These are phyloP conservation scores for Orius insidiosus DNA, from an alignment of 1,140 invertebrate genomes.

Conservation along the genomic window DNA sequence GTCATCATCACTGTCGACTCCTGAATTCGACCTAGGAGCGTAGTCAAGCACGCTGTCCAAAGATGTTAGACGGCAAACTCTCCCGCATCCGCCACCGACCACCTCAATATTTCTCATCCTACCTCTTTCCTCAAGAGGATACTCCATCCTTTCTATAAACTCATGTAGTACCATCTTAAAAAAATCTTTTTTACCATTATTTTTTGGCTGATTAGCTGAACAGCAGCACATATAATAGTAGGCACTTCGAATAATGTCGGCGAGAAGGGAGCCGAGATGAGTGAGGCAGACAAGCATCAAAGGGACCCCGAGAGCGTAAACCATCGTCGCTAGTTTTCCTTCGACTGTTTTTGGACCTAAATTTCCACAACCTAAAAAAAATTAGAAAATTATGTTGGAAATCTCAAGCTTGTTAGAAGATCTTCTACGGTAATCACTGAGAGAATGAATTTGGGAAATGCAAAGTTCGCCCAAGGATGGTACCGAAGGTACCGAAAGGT, in stretches of 20 bases:
- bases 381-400: too few species aligned
- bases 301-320: slow-evolving; percentile 76
- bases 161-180: neutral
- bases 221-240: slow-evolving; percentile 46
- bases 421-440: too few species aligned
- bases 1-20: slow-evolving; percentile 5
- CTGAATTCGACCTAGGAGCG: neutral
- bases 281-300: slow-evolving; percentile 73
- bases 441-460: too few species aligned
- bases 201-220: neutral
- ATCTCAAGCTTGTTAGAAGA: neutral
- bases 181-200: neutral
- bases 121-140: slow-evolving; percentile 10
- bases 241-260: slow-evolving; percentile 48
- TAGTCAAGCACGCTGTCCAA: slow-evolving; percentile 14
- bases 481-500: too few species aligned
- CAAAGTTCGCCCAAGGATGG: too few species aligned
- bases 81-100: slow-evolving; percentile 16
- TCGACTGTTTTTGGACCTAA: slow-evolving; percentile 53
- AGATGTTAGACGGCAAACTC: slow-evolving; percentile 17
- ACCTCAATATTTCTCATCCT: slow-evolving; percentile 6
- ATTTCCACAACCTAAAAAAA: slow-evolving; percentile 54
- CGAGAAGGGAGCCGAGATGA: slow-evolving; percentile 64
- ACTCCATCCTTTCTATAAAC: neutral
- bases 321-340: slow-evolving; percentile 68